Conservation (phyloP, 2,797 vertebrate species). For the Manis pentadactyla region DNA sequence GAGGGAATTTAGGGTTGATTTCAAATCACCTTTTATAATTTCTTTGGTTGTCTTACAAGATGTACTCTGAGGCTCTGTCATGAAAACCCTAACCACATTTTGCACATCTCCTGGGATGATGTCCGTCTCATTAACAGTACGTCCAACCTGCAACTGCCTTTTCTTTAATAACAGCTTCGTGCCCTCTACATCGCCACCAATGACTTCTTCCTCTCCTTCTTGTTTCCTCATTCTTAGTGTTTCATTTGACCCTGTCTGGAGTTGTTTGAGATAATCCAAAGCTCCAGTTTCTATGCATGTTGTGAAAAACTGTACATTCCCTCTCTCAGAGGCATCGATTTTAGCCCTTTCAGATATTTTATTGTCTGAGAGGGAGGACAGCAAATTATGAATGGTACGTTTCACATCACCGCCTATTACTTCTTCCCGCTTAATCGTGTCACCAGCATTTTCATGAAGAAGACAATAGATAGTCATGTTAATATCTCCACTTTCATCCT, state of each 20-base stretch:
- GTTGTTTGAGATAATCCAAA: conserved; percentile 92
- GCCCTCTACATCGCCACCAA: conserved; percentile 91
- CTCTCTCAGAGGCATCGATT: conserved; percentile 92
- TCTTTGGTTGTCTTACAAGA: conserved; percentile 88
- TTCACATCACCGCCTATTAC: conserved; percentile 92
- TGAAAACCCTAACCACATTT: conserved; percentile 92
- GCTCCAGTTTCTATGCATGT: conserved; percentile 96
- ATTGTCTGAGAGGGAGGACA: conserved; percentile 86
- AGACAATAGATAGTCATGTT: conserved; percentile 96
- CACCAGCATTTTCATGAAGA: conserved; percentile 90
- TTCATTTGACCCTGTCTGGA: conserved; percentile 89
- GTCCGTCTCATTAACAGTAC: conserved; percentile 91
- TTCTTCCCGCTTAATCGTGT: conserved; percentile 88
- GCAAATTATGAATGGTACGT: conserved; percentile 90
- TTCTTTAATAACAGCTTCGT: conserved; percentile 91
- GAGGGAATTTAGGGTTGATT: conserved; percentile 90
- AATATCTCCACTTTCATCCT: conserved; percentile 95
- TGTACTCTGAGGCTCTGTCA: conserved; percentile 87
- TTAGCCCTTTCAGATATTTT: conserved; percentile 87
- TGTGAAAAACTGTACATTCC: conserved; percentile 95
- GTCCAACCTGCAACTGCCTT: conserved; percentile 89
- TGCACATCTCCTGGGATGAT: conserved; percentile 94
- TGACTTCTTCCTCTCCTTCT: conserved; percentile 87
- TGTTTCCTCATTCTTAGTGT: conserved; percentile 73
- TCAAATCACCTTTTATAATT: conserved; percentile 92